phyloP scores from a whole-genome alignment of 2,797 vertebrate species.

The Zalophus californianus region DNA sequence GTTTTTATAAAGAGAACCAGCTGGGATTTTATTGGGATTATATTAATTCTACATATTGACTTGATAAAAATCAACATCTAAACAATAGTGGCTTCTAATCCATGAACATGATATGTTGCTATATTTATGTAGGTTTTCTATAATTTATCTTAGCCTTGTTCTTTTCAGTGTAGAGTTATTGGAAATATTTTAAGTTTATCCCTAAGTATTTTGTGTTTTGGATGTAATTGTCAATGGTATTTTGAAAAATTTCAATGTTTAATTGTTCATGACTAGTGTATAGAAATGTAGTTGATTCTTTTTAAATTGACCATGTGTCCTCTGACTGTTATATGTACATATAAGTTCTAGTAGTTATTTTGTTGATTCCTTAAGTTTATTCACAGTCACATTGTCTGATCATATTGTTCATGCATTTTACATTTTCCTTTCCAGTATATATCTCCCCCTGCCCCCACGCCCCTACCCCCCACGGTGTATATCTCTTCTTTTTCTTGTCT shows the following conservation, averaged over 20 bases:
- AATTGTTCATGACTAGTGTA: conserved; percentile 12
- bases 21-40: conserved; percentile 30
- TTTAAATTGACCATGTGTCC: background rate
- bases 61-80: conserved; percentile 31
- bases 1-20: background rate
- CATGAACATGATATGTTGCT: background rate
- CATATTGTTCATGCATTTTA: background rate
- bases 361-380: background rate
- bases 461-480: background rate
- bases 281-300: conserved; percentile 2
- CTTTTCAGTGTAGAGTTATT: conserved; percentile 45
- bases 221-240: conserved; percentile 10
- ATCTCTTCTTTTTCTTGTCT: background rate
- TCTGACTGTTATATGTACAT: background rate
- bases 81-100: background rate
- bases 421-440: background rate
- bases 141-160: conserved; percentile 5
- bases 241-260: background rate
- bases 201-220: conserved; percentile 8
- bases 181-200: conserved; percentile 31
- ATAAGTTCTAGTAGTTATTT: background rate
- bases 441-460: background rate
- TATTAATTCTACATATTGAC: background rate
- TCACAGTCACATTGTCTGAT: background rate
- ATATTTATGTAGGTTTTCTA: background rate